phyloP scores from a whole-genome alignment of 2,113 vertebrate genomes.

The Clinocottus analis region DNA sequence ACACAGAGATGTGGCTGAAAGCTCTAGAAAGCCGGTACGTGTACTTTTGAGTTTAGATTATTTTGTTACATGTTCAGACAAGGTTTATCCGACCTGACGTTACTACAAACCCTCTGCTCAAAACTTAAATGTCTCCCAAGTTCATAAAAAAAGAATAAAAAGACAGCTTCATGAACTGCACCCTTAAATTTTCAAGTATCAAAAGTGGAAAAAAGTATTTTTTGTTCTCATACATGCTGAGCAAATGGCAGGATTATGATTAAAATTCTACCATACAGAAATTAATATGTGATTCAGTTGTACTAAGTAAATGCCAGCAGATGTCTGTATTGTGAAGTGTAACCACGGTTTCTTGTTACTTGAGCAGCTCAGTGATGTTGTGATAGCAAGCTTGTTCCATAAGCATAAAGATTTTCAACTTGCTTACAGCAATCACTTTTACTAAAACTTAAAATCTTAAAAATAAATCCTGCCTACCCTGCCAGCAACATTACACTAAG shows the following conservation, averaged over 20 bases:
- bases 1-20: neutral
- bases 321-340: conserved; percentile 67
- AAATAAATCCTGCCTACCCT: conserved; percentile 55
- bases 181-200: neutral
- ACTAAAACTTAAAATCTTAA: conserved; percentile 45
- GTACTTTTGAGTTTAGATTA: neutral
- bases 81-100: neutral
- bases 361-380: conserved; percentile 66
- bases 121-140: neutral
- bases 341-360: conserved; percentile 68
- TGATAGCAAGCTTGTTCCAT: conserved; percentile 57
- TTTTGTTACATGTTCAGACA: neutral
- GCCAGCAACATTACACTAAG: conserved; percentile 60
- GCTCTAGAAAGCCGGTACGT: neutral
- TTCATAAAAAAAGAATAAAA: neutral
- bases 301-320: conserved; percentile 64
- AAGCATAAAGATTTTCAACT: conserved; percentile 61
- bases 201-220: neutral
- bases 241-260: neutral
- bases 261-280: neutral
- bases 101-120: neutral
- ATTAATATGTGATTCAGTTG: neutral
- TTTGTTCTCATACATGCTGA: neutral
- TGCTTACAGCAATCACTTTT: conserved; percentile 71
- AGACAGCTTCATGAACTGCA: neutral